Evolutionary conservation across 2,113 vertebrate species (phyloP).

Genomic region (Loxodonta africana): DNA sequence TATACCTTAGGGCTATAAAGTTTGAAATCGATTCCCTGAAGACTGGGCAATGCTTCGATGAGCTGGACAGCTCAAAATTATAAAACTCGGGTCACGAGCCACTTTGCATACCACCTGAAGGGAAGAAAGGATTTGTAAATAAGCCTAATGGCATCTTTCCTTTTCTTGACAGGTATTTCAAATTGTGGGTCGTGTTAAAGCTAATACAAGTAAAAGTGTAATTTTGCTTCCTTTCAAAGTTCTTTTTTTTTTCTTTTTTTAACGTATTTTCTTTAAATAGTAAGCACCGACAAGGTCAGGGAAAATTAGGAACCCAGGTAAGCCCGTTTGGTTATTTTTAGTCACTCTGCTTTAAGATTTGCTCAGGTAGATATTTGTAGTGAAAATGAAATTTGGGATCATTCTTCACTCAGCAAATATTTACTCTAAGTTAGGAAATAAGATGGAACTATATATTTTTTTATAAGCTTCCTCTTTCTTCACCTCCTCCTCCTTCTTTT

Average conservation of each 20-base stretch:
- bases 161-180: neutral
- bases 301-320: neutral
- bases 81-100: neutral
- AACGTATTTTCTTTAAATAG: neutral
- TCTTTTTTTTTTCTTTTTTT: neutral
- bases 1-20: neutral
- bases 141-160: neutral
- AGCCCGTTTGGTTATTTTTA: neutral
- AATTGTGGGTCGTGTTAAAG: neutral
- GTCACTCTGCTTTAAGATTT: neutral
- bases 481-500: neutral
- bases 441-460: neutral
- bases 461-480: neutral
- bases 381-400: neutral
- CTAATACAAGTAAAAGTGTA: neutral
- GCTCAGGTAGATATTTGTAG: neutral
- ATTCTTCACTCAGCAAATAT: neutral
- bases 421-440: neutral
- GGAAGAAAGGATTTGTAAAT: neutral
- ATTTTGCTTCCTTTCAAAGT: conserved; percentile 4
- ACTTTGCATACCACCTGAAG: neutral
- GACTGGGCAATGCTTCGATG: neutral
- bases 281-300: neutral
- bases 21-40: neutral
- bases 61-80: neutral